Conservation (phyloP, 2,797 vertebrate genomes). For the Cuculus canorus region DNA sequence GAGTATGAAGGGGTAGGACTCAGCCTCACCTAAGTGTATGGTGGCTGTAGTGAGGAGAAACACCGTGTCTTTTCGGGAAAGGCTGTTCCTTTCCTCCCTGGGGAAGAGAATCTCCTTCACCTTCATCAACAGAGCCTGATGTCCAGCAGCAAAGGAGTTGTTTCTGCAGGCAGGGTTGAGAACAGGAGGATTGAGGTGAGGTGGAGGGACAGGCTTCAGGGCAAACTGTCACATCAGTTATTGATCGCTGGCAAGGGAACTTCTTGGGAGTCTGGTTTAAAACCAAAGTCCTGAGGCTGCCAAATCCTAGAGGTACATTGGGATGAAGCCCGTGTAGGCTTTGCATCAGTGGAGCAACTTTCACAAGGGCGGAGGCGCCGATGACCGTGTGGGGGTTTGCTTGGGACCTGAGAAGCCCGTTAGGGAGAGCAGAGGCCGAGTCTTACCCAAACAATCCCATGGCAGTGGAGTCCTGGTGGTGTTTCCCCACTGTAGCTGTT, state of each 20-base stretch:
- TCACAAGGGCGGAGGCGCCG: not conserved
- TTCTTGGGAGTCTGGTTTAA: not conserved
- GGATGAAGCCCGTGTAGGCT: accelerated
- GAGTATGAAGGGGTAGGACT: not conserved
- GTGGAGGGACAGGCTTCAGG: not conserved
- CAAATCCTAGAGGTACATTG: not conserved
- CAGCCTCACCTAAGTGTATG: accelerated
- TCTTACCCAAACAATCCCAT: not conserved
- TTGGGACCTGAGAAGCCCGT: not conserved
- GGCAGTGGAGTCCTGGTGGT: not conserved
- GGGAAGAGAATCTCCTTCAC: not conserved
- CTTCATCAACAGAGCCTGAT: not conserved
- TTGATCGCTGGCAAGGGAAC: not conserved
- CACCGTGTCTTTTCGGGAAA: not conserved
- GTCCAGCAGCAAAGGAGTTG: not conserved
- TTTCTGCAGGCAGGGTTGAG: not conserved
- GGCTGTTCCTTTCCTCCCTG: not conserved
- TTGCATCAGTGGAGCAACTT: not conserved
- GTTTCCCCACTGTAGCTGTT: not conserved
- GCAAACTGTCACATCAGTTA: not conserved
- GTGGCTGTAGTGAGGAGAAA: not conserved
- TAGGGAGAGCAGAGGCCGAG: not conserved
- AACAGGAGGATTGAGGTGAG: not conserved
- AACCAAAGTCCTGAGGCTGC: not conserved
- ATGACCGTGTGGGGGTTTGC: accelerated